phyloP scores from a whole-genome alignment of 2,888 invertebrate species.

The Operophtera brumata region DNA sequence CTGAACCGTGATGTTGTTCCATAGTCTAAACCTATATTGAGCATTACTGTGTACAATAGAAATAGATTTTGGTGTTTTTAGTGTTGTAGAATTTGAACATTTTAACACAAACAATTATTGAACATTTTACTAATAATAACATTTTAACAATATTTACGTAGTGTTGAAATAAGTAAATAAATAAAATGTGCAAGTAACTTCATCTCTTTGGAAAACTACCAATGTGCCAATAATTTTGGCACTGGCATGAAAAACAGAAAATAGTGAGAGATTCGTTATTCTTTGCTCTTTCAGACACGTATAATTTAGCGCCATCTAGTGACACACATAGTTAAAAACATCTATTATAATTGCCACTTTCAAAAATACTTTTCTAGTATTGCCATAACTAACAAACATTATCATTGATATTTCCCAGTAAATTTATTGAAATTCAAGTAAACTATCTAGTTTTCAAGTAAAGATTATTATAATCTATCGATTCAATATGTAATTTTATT shows the following conservation, averaged over 20 bases:
- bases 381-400: conserved; percentile 17
- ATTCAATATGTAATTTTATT: neutral
- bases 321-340: neutral
- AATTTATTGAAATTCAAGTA: neutral
- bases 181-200: too few relatives aligned
- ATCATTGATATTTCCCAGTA: neutral
- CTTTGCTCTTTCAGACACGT: neutral
- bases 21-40: neutral
- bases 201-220: too few relatives aligned
- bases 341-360: conserved; percentile 11
- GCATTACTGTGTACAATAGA: neutral
- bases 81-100: too few relatives aligned
- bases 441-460: neutral
- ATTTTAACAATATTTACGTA: neutral
- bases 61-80: neutral
- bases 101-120: neutral
- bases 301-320: conserved; percentile 38
- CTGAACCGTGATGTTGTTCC: neutral
- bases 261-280: neutral
- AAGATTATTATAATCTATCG: neutral
- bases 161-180: too few relatives aligned
- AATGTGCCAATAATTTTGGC: too few relatives aligned
- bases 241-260: neutral
- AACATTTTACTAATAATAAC: neutral
- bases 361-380: conserved; percentile 9